Base-by-base conservation (phyloP, 2,888 invertebrate genomes). In the Eupithecia subumbrata region DNA sequence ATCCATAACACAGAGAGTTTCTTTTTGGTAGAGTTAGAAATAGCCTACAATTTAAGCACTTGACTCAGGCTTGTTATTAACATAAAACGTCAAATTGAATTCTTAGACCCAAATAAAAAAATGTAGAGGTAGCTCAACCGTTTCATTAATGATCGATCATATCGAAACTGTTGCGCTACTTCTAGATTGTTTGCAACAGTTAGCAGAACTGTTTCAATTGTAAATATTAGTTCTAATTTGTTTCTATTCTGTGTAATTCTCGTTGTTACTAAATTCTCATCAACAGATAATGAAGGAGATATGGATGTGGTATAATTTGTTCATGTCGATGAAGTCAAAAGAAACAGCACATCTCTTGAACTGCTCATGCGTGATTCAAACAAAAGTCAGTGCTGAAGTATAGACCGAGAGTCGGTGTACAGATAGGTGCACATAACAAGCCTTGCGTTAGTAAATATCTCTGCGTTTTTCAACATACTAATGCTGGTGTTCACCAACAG, bases 301-400 rank as follows among this genome's bases (percentile, higher is more conserved):
- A 48, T 48, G 18, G 0, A 8, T 48, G 48, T 48, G 1, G 12
- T 8, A 18, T 48, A 7, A 2, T 60, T 56, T 22, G 60, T 25
- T 60, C 30, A 16, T 63, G 63, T 72, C 73, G 73, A 68, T 73
- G 48, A 69, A 37, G 12, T 25, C 63, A 34, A 30, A 12, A 60
- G 16, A 37, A 37, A 56, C 25, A 64, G 73, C 66, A 48, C 71
- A 74, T 72, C 72, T 48, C 71, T 72, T 66, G 72, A 69, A 22
- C 52, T 43, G 52, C 71, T 52, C 71, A 76, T 69, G 73, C 82
- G 84, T 86, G 86, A 85, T 83, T 86, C 84, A 86, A 85, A 83
- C 80, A 86, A 84, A 84, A 83, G 82, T 83, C 84, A 84, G 85
- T 30, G 14, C 25, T 30, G 14, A 7, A 63, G 16, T 63, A 52